Evolutionary conservation across 1,140 invertebrate genomes (phyloP).

Genomic region (Manduca sexta): DNA sequence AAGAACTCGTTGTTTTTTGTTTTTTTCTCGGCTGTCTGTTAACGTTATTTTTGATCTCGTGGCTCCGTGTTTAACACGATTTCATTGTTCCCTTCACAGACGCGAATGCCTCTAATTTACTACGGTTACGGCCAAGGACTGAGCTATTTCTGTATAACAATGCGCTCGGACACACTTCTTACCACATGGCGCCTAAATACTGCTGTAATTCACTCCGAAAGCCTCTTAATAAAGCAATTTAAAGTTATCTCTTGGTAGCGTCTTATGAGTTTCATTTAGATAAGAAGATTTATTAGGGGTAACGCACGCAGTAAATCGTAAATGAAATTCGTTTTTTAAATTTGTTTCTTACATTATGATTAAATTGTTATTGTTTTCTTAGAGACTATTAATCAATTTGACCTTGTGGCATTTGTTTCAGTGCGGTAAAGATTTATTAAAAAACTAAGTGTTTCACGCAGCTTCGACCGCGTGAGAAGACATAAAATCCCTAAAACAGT

Average conservation of each 20-base stretch:
- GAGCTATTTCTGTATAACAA: conserved; percentile 44
- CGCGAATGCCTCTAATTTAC: conserved; percentile 36
- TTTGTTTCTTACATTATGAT: background rate
- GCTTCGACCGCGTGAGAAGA: too few species aligned
- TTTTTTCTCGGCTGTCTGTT: conserved; percentile 45
- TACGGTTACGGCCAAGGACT: conserved; percentile 29
- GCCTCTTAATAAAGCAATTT: conserved; percentile 35
- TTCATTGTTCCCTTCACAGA: conserved; percentile 35
- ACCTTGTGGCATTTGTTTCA: too few species aligned
- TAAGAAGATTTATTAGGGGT: conserved; percentile 21
- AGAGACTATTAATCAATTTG: too few species aligned
- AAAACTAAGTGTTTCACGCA: too few species aligned
- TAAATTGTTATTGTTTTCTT: too few species aligned
- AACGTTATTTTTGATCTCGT: conserved; percentile 40
- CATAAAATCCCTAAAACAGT: too few species aligned
- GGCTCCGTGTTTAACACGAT: conserved; percentile 37
- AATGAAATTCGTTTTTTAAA: background rate
- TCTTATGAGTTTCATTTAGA: conserved; percentile 33
- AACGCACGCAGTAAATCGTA: too few species aligned
- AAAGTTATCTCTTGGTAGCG: conserved; percentile 25
- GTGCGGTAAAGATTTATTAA: too few species aligned
- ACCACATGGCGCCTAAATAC: conserved; percentile 31
- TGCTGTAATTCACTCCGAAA: conserved; percentile 43
- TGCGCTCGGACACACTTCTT: conserved; percentile 23
- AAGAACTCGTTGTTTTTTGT: conserved; percentile 47